Conservation (phyloP, 2,888 invertebrate species). For the Nipponacmea schrenckii region DNA sequence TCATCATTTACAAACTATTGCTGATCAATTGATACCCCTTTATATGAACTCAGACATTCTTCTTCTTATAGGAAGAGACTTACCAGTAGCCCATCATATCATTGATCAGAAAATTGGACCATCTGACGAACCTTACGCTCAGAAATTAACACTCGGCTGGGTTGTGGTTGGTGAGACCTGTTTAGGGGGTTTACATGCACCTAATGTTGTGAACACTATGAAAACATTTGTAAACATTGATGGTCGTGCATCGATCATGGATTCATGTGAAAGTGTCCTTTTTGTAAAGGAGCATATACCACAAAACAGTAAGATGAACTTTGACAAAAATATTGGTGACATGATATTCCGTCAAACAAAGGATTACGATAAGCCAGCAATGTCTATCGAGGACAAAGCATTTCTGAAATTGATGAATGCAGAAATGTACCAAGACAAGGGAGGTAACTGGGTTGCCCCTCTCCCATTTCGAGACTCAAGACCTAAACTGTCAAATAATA, state of each 20-base stretch:
- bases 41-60: background rate
- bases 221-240: background rate
- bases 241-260: background rate
- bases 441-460: slow-evolving; percentile 14
- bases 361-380: too few species aligned
- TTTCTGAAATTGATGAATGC: too few species aligned
- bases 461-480: slow-evolving; percentile 22
- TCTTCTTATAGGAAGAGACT: background rate
- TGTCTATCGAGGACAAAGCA: too few species aligned
- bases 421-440: too few species aligned
- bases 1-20: slow-evolving; percentile 14
- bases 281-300: too few species aligned
- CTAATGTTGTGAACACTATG: background rate
- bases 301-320: too few species aligned
- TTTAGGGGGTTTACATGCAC: background rate
- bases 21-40: background rate
- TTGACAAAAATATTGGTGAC: too few species aligned
- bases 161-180: background rate
- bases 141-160: background rate
- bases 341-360: too few species aligned
- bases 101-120: slow-evolving; percentile 3
- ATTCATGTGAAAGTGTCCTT: too few species aligned
- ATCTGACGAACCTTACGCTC: background rate
- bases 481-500: slow-evolving; percentile 23
- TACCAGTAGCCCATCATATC: background rate